These are phyloP conservation scores for Heliconius ismenius DNA, from an alignment of 2,888 invertebrate genomes.

Conservation along the genomic window DNA sequence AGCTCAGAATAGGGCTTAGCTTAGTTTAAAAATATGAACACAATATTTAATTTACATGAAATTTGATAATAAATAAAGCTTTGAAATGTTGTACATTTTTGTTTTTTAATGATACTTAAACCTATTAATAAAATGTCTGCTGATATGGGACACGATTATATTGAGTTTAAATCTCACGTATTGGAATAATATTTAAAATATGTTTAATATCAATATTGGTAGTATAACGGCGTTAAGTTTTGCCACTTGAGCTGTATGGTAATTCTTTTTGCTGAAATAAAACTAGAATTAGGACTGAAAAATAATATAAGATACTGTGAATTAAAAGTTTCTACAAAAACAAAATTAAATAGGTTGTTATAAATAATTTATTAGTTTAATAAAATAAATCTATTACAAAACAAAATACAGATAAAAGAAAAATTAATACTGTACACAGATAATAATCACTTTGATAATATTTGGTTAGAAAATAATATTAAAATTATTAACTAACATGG, in stretches of 20 bases:
- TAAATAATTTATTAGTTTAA: constrained; percentile 35
- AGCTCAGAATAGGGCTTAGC: background rate
- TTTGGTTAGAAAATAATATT: constrained; percentile 27
- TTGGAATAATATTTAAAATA: no score
- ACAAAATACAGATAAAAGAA: constrained; percentile 29
- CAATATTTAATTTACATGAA: background rate
- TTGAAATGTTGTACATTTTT: no score
- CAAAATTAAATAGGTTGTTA: constrained; percentile 1
- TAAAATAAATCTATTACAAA: constrained; percentile 28
- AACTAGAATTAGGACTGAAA: background rate
- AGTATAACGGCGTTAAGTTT: no score
- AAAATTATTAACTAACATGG: constrained; percentile 16
- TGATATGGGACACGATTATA: no score
- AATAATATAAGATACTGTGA: background rate
- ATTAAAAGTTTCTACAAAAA: background rate
- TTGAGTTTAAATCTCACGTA: no score
- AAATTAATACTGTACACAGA: constrained; percentile 36
- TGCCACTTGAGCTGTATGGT: no score
- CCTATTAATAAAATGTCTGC: no score
- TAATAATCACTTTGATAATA: constrained; percentile 27
- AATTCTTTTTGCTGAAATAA: background rate
- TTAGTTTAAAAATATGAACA: background rate
- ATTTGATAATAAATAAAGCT: background rate
- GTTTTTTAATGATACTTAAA: background rate
- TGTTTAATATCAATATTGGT: no score